These are phyloP conservation scores for Ypsolopha sequella DNA, from an alignment of 2,888 invertebrate genomes.

Conservation along the genomic window DNA sequence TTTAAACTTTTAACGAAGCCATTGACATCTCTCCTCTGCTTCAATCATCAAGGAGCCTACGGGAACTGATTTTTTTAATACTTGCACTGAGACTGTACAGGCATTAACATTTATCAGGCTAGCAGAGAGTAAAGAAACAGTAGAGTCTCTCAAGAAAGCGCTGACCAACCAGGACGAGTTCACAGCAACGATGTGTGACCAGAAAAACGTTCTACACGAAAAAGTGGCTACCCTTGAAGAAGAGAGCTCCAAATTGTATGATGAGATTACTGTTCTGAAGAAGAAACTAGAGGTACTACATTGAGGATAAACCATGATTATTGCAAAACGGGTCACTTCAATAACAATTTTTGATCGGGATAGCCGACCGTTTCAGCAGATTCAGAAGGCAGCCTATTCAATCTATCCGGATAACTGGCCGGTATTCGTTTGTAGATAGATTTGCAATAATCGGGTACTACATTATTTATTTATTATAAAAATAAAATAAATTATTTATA, in stretches of 20 bases:
- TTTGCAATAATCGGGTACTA: no score
- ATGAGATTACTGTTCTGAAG: constrained; percentile 11
- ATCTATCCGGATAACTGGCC: no score
- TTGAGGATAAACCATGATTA: background rate
- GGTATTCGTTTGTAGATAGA: no score
- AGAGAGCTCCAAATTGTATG: constrained; percentile 7
- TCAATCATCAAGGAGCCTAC: no score
- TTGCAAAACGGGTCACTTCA: background rate
- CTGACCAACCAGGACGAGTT: constrained; percentile 24
- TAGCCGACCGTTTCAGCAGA: no score
- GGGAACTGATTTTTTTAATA: no score
- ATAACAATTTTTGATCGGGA: background rate
- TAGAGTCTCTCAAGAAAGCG: constrained; percentile 22
- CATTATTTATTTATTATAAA: no score
- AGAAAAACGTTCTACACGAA: constrained; percentile 21
- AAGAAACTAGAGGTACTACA: constrained; percentile 17
- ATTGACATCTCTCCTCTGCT: no score
- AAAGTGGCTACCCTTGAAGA: constrained; percentile 20
- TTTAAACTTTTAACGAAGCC: no score
- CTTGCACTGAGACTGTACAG: no score
- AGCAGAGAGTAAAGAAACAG: constrained; percentile 18
- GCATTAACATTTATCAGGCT: constrained; percentile 14
- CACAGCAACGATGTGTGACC: constrained; percentile 19
- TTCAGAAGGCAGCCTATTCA: no score
- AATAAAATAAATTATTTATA: no score